phyloP scores from a whole-genome alignment of 2,888 invertebrate species.

The Pammene aurita region DNA sequence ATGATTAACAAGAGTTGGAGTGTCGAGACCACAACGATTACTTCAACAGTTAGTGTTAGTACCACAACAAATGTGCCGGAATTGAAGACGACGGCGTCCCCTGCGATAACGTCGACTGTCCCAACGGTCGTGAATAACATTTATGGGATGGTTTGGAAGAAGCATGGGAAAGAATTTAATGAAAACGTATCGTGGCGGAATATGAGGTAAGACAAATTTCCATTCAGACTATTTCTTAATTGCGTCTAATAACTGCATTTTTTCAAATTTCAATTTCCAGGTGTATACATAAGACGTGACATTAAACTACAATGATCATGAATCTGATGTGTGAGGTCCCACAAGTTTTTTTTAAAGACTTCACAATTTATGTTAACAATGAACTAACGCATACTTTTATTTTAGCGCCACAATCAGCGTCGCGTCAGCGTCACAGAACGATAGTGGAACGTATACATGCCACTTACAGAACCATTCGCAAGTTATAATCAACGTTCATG shows the following conservation, averaged over 20 bases:
- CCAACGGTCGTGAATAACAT: slow-evolving; percentile 70
- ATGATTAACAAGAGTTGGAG: slow-evolving; percentile 82
- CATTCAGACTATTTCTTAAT: no score
- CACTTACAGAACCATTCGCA: slow-evolving; percentile 85
- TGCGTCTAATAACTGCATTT: no score
- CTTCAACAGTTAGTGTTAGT: slow-evolving; percentile 76
- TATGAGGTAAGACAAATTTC: slow-evolving; percentile 63
- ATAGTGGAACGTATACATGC: slow-evolving; percentile 87
- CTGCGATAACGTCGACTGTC: slow-evolving; percentile 60
- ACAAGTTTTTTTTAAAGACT: no score
- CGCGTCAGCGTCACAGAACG: slow-evolving; percentile 84
- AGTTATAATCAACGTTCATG: slow-evolving; percentile 86
- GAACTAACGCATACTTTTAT: slow-evolving; percentile 44
- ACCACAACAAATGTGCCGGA: slow-evolving; percentile 65
- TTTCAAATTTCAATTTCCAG: no score
- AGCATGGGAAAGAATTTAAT: slow-evolving; percentile 74
- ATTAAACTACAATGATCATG: no score
- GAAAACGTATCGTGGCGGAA: slow-evolving; percentile 75
- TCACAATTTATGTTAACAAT: no score
- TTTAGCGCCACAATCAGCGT: slow-evolving; percentile 78
- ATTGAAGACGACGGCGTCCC: slow-evolving; percentile 59
- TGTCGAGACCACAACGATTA: slow-evolving; percentile 75
- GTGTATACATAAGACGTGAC: no score
- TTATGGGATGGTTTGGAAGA: slow-evolving; percentile 76
- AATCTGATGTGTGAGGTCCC: no score